Base-by-base conservation (phyloP, 2,113 vertebrate species). In the Trematocara unimaculatum region DNA sequence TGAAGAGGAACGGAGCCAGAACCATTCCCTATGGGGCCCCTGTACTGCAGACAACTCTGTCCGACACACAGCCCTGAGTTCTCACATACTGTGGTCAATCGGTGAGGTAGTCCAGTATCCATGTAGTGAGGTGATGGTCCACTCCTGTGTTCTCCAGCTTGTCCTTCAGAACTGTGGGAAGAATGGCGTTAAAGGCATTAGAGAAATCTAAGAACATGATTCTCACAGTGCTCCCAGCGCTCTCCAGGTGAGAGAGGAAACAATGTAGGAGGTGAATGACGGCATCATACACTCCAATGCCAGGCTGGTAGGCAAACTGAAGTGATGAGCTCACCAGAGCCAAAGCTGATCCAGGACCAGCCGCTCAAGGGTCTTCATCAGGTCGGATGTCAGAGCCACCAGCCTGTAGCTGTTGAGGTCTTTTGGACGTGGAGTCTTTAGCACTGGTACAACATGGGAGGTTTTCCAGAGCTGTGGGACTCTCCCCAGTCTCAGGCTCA, bases 331-430 rank as follows among this genome's bases (percentile, higher is more conserved):
- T 58, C 13, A 56, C 23, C 7, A 56, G 55, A 23, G 55, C 55
- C 13, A 0, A 56, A 0, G 13, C 23, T 58, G 55, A 29, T 15
- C 0, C 55, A 56, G 23, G 55, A 8, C 55, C 13, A 29, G 23
- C 23, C 4, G 0, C 55, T 56, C 54, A 4, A 56, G 3, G 3
- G 23, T 56, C 2, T 56, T 56, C 55, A 58, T 58, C 55, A 58
- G 55, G 55, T 29, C 4, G 0, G 13, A 15, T 29, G 55, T 2
- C 55, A 56, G 55, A 29, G 23, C 55, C 23, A 29, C 13, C 7
- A 2, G 23, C 13, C 55, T 1, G 23, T 58, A 58, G 55, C 55
- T 58, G 13, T 8, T 58, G 13, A 58, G 55, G 23, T 29, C 3
- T 5, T 58, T 58, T 15, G 55, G 55, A 15, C 0, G 4, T 58